A percentile compares a stretch with the other conserved stretches of the same genome.
phyloP scores from a whole-genome alignment of 2,888 invertebrate genomes.

The Leucophenga maculata region DNA sequence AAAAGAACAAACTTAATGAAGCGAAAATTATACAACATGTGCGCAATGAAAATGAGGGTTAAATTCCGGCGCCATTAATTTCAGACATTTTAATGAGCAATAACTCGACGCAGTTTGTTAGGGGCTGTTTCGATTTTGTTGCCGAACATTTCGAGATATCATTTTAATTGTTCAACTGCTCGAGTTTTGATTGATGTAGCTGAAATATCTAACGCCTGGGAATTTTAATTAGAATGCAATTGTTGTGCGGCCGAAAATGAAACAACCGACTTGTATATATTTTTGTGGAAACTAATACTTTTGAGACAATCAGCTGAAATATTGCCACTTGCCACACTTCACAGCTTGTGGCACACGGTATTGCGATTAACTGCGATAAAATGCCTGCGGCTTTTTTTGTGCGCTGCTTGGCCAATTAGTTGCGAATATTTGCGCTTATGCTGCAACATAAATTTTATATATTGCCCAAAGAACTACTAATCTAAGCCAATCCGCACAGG shows the following conservation, averaged over 20 bases:
- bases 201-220: conserved; percentile 42
- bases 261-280: no score
- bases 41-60: no score
- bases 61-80: no score
- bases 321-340: conserved; percentile 20
- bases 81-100: neutral
- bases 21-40: neutral
- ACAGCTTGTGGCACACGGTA: neutral
- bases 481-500: no score
- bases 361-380: conserved; percentile 12
- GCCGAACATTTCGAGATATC: neutral
- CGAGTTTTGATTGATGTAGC: conserved; percentile 54
- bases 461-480: no score
- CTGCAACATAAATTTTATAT: neutral
- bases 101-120: neutral
- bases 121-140: neutral
- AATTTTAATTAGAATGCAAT: conserved; percentile 57
- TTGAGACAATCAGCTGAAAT: conserved; percentile 21
- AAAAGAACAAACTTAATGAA: conserved; percentile 22
- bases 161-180: conserved; percentile 32
- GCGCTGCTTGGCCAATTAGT: conserved; percentile 47
- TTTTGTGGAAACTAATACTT: neutral
- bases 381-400: conserved; percentile 4
- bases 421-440: conserved; percentile 2
- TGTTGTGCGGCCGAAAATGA: conserved; percentile 33